These are phyloP conservation scores for Clivina fossor DNA, from an alignment of 2,888 invertebrate genomes.

Conservation along the genomic window DNA sequence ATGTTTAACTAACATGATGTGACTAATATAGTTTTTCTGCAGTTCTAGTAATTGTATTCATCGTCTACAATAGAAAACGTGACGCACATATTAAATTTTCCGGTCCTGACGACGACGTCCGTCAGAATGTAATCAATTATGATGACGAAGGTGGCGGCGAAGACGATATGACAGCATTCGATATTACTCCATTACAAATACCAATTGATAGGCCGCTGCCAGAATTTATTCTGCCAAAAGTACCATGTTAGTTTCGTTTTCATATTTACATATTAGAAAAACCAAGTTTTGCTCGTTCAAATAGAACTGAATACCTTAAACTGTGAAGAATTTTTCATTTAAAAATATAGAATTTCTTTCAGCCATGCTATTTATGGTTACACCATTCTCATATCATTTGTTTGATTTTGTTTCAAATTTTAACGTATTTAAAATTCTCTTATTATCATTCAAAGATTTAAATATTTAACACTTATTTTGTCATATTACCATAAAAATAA, in stretches of 20 bases:
- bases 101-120: slow-evolving; percentile 96
- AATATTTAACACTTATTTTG: no score
- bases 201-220: slow-evolving; percentile 89
- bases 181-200: slow-evolving; percentile 96
- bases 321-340: no score
- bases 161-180: slow-evolving; percentile 99
- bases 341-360: no score
- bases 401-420: no score
- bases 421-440: no score
- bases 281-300: no score
- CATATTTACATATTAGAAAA: neutral
- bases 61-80: slow-evolving; percentile 91
- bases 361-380: no score
- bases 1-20: neutral
- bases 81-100: slow-evolving; percentile 95
- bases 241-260: slow-evolving; percentile 60
- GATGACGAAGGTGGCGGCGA: slow-evolving; percentile 99
- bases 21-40: slow-evolving; percentile 44
- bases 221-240: slow-evolving; percentile 78
- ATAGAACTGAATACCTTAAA: no score
- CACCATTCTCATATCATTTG: no score
- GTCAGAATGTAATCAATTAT: slow-evolving; percentile 99
- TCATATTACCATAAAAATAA: no score
- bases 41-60: slow-evolving; percentile 94
- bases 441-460: no score